These are phyloP conservation scores for Stenodema calcarata DNA, from an alignment of 2,888 invertebrate genomes.

Conservation along the genomic window DNA sequence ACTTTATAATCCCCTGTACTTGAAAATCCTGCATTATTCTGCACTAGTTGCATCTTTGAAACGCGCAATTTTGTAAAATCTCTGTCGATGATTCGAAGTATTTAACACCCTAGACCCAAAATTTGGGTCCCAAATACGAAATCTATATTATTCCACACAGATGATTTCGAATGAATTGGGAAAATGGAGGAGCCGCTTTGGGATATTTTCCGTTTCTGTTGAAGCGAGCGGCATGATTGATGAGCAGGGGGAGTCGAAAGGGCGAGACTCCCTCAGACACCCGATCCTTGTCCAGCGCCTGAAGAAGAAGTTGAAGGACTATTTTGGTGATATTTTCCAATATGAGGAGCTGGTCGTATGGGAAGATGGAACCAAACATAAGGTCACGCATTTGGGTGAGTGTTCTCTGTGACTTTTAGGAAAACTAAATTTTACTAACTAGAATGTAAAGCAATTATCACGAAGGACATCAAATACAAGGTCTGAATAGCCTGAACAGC, in stretches of 20 bases:
- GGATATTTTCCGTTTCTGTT: background rate
- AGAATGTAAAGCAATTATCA: no score
- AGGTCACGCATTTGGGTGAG: background rate
- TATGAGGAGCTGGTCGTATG: background rate
- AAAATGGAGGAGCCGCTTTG: background rate
- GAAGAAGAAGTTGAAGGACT: background rate
- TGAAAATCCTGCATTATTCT: no score
- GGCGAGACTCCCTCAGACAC: background rate
- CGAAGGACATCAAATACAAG: no score
- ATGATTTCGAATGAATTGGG: background rate
- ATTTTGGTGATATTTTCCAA: background rate
- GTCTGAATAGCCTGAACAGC: no score
- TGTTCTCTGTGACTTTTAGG: no score
- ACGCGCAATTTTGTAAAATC: no score
- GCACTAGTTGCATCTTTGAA: no score
- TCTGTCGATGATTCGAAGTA: no score
- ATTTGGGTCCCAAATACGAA: no score
- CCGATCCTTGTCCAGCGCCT: background rate
- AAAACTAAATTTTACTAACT: no score
- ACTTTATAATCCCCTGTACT: no score
- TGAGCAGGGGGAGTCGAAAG: background rate
- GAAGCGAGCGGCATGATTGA: background rate
- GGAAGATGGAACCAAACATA: background rate
- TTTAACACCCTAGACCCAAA: no score
- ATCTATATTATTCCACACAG: background rate